Base-by-base conservation (phyloP, 2,113 vertebrate species). In the Paraplagusia blochii region DNA sequence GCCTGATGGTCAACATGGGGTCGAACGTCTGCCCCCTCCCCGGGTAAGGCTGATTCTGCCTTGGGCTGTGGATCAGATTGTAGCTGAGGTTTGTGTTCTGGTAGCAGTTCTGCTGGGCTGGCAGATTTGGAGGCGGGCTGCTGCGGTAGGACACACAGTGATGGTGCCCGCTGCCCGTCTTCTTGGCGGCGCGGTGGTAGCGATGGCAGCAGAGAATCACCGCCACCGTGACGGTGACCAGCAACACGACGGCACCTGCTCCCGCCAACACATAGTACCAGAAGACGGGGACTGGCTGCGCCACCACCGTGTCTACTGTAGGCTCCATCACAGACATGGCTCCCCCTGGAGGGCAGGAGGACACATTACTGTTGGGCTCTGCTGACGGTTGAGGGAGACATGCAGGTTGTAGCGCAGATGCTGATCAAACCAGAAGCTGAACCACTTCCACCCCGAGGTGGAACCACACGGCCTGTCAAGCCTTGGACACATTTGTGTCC, bases 241-340 rank as follows among this genome's bases (percentile, higher is more conserved):
- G 91, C 85, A 98, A 94, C 91, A 98, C 87, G 90, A 96, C 88
- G 78, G 94, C 94, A 54, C 94, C 96, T 77, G 92, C 95, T 86
- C 95, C 94, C 70, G 94, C 95, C 92, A 99, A 93, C 87, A 95
- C 91, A 94, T 97, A 98, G 96, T 95, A 97, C 97, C 96, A 98
- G 93, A 93, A 96, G 93, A 92, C 90, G 80, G 95, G 94, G 87
- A 98, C 89, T 70, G 94, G 93, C 90, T 94, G 94, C 90, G 93
- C 90, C 88, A 93, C 93, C 92, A 98, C 95, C 85, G 97, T 93
- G 91, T 95, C 94, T 94, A 97, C 94, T 88, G 97, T 98, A 93
- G 97, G 96, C 89, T 96, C 93, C 93, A 92, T 92, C 51, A 80
- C 94, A 89, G 91, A 94, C 84, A 95, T 90, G 92, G 94, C 95